Percentiles rank a stretch among this genome's conserved stretches.
Conservation (phyloP, 2,888 invertebrate genomes). For the Diarsia brunnea region DNA sequence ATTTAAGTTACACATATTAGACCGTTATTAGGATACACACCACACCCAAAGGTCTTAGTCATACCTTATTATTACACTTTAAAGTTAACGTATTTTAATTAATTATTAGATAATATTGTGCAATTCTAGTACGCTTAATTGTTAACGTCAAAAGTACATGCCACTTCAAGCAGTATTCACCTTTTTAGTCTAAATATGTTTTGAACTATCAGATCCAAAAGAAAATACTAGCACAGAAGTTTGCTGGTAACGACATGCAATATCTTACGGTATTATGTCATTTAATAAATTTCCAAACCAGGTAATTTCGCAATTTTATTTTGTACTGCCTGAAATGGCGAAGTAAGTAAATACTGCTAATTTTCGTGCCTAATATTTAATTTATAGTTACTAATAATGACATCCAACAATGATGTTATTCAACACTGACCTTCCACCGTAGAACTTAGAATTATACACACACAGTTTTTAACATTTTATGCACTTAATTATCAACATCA, state of each 20-base stretch:
- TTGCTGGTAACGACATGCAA: conserved; percentile 17
- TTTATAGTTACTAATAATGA: conserved; percentile 73
- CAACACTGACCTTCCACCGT: conserved; percentile 60
- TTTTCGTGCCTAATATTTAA: conserved; percentile 75
- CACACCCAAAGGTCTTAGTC: conserved; percentile 69
- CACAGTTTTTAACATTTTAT: conserved; percentile 52
- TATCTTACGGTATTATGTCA: not conserved
- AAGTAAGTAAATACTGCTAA: conserved; percentile 65
- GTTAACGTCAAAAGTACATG: conserved; percentile 66
- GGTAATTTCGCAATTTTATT: conserved; percentile 10
- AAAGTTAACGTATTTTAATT: conserved; percentile 72
- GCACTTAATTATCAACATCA: conserved; percentile 66
- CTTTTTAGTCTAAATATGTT: conserved; percentile 27
- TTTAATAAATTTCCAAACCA: conserved; percentile 8
- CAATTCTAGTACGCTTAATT: conserved; percentile 72
- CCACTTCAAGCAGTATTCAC: conserved; percentile 68
- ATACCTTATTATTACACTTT: conserved; percentile 68
- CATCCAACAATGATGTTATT: conserved; percentile 75
- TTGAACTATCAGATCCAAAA: conserved; percentile 37
- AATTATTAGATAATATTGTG: conserved; percentile 71
- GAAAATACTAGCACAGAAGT: conserved; percentile 29
- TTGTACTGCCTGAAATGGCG: conserved; percentile 70
- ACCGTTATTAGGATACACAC: conserved; percentile 68
- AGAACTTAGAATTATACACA: conserved; percentile 56
- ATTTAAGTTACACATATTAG: conserved; percentile 68